These are phyloP conservation scores for Eidolon dupreanum DNA, from an alignment of 2,797 vertebrate genomes.

Conservation along the genomic window DNA sequence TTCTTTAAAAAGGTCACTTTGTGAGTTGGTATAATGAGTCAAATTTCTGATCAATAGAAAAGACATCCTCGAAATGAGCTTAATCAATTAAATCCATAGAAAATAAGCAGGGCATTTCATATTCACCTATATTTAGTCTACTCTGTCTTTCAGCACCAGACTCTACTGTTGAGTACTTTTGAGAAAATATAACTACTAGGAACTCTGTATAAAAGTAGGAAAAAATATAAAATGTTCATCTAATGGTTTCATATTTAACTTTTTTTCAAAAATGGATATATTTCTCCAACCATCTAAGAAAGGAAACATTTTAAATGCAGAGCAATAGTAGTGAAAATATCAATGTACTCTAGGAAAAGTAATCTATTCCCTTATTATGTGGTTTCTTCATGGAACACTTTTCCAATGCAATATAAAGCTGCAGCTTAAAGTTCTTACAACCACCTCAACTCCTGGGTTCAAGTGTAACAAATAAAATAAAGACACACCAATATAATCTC, in stretches of 20 bases:
- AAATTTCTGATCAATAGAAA: slow-evolving; percentile 26
- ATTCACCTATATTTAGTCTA: neutral
- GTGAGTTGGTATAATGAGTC: neutral
- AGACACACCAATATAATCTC: neutral
- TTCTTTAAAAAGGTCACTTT: slow-evolving; percentile 39
- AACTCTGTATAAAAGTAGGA: neutral
- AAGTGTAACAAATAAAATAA: neutral
- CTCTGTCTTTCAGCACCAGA: neutral
- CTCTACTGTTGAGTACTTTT: neutral
- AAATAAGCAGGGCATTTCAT: neutral
- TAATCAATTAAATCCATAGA: slow-evolving; percentile 11
- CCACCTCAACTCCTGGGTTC: neutral
- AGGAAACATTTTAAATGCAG: neutral
- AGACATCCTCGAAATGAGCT: neutral
- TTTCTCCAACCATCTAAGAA: neutral
- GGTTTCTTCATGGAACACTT: neutral
- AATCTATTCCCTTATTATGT: neutral
- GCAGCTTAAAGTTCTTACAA: neutral
- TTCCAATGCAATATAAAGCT: neutral
- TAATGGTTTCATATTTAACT: neutral
- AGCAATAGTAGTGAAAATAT: neutral
- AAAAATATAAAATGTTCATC: neutral
- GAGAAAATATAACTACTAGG: neutral
- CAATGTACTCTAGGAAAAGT: neutral
- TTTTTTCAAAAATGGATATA: neutral